Evolutionary conservation across 2,797 vertebrate species (phyloP).

Genomic region (Chrysocyon brachyurus): DNA sequence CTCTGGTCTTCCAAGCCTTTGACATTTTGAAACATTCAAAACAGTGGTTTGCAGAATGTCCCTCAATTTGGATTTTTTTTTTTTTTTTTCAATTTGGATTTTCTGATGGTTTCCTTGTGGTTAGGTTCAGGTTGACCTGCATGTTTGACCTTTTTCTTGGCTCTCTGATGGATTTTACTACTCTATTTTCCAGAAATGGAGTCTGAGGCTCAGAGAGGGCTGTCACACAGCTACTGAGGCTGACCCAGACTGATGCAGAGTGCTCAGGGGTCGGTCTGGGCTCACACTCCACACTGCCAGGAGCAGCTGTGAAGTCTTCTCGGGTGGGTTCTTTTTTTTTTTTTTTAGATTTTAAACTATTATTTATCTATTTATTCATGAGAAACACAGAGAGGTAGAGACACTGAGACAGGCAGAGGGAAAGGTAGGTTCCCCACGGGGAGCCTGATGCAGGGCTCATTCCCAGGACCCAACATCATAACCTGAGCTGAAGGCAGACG

Average conservation of each 20-base stretch:
- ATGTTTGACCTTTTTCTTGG: background rate
- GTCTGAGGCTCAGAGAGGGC: background rate
- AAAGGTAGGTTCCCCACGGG: no score
- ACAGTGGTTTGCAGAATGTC: background rate
- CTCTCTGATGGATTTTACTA: background rate
- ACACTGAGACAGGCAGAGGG: no score
- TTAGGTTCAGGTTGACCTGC: background rate
- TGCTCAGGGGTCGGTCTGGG: background rate
- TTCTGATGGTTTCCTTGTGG: background rate
- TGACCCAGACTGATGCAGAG: background rate
- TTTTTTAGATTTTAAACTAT: no score
- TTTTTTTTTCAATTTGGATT: background rate
- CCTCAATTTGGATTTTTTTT: background rate
- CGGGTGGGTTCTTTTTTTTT: background rate
- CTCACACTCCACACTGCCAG: background rate
- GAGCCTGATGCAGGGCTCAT: no score
- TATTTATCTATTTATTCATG: no score
- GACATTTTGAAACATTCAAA: conserved; percentile 34
- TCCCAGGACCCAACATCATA: no score
- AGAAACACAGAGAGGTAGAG: no score
- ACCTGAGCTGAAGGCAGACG: no score
- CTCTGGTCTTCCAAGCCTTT: background rate
- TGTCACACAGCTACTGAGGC: background rate
- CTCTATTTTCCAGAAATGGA: background rate
- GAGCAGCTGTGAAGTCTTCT: background rate